These are phyloP conservation scores for Anthoptus insignis DNA, from an alignment of 2,888 invertebrate genomes.

Conservation along the genomic window DNA sequence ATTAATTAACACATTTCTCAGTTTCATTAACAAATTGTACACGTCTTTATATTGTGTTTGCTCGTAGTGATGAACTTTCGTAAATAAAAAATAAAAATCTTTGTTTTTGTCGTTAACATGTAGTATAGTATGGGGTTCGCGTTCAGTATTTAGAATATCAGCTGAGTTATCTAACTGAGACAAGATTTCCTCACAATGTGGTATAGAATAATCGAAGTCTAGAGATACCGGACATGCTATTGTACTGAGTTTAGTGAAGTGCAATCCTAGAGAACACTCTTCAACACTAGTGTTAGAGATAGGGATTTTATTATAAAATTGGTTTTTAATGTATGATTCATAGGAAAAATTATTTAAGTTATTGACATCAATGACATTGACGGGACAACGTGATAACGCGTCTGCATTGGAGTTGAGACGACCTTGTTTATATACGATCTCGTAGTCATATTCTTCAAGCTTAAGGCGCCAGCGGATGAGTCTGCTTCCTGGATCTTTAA, in stretches of 20 bases:
- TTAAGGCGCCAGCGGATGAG: constrained; percentile 42
- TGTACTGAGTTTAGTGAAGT: neutral
- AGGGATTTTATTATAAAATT: constrained; percentile 12
- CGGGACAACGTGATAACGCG: constrained; percentile 21
- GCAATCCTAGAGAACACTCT: constrained; percentile 14
- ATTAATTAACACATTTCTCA: neutral
- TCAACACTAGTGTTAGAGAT: constrained; percentile 22
- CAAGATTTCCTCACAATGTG: neutral
- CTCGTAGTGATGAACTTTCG: constrained; percentile 42
- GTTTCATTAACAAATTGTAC: constrained; percentile 36
- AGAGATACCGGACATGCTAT: neutral
- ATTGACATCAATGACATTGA: neutral
- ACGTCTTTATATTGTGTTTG: constrained; percentile 31
- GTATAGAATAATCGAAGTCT: neutral
- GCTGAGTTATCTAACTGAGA: neutral
- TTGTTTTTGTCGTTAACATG: constrained; percentile 18
- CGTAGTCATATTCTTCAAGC: constrained; percentile 45
- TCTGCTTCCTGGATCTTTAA: constrained; percentile 42
- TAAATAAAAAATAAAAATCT: constrained; percentile 34
- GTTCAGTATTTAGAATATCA: neutral
- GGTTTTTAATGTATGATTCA: constrained; percentile 7
- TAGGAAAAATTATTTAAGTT: neutral
- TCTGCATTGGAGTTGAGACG: constrained; percentile 31
- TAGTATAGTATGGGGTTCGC: constrained; percentile 18
- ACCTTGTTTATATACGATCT: constrained; percentile 39